Percentiles rank a stretch among this genome's conserved stretches.
Evolutionary conservation across 2,888 invertebrate species (phyloP).

Genomic region (Minunthozetes semirufus): DNA sequence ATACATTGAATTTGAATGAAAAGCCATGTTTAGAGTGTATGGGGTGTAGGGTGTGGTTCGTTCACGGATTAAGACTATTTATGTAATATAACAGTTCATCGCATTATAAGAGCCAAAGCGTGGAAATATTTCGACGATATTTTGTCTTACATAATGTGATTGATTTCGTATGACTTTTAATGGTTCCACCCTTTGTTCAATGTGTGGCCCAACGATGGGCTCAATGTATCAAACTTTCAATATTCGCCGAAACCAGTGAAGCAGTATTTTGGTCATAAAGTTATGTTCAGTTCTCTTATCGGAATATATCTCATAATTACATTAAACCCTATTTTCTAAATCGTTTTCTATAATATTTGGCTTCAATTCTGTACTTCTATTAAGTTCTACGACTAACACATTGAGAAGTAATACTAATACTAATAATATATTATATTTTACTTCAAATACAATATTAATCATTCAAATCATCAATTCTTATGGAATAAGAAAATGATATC

Average conservation of each 20-base stretch:
- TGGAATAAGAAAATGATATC: too few species aligned
- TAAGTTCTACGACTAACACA: too few species aligned
- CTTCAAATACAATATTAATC: too few species aligned
- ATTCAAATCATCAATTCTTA: too few species aligned
- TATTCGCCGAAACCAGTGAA: not conserved
- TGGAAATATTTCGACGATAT: constrained; percentile 28
- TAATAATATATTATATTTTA: too few species aligned
- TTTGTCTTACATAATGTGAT: constrained; percentile 29
- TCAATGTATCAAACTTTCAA: not conserved
- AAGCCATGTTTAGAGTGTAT: not conserved
- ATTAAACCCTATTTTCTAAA: constrained; percentile 11
- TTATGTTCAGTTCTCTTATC: not conserved
- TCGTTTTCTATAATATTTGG: not conserved
- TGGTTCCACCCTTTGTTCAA: constrained; percentile 16
- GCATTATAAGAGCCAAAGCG: constrained; percentile 21
- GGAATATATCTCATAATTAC: constrained; percentile 6
- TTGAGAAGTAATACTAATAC: too few species aligned
- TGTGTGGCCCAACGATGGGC: not conserved
- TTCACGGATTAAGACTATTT: constrained; percentile 32
- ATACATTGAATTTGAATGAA: constrained; percentile 24
- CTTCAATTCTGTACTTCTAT: too few species aligned
- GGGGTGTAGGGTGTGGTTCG: constrained; percentile 28
- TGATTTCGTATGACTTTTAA: constrained; percentile 30
- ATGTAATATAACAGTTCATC: constrained; percentile 19
- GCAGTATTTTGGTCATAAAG: constrained; percentile 4